phyloP scores from a whole-genome alignment of 2,113 vertebrate species.

The Hypocryptadius cinnamomeus region DNA sequence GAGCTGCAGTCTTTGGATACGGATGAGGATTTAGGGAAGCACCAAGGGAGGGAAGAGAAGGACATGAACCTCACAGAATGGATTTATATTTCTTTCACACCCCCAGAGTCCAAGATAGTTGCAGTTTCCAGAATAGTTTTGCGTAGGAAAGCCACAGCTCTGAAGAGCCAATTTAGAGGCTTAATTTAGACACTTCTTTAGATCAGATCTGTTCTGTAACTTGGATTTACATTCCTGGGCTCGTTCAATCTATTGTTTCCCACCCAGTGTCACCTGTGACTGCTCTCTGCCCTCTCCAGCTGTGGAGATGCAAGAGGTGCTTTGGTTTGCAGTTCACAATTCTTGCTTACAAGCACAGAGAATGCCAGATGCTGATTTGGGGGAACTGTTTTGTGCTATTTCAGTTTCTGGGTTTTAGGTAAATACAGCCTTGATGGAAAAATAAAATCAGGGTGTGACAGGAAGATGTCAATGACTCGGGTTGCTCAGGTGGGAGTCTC shows the following conservation, averaged over 20 bases:
- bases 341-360: not conserved
- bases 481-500: not conserved
- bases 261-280: not conserved
- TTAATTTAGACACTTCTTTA: conserved; percentile 21
- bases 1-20: not conserved
- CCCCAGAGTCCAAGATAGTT: conserved; percentile 53
- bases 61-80: not conserved
- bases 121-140: conserved; percentile 36
- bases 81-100: not conserved
- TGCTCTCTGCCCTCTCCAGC: not conserved
- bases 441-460: not conserved
- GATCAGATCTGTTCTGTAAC: not conserved
- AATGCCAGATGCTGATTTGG: not conserved
- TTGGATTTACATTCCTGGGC: not conserved
- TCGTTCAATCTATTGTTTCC: not conserved
- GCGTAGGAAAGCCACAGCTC: conserved; percentile 35
- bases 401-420: not conserved
- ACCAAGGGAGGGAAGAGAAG: conserved; percentile 5
- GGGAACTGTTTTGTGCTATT: not conserved
- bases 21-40: not conserved
- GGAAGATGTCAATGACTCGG: not conserved
- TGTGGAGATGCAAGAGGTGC: not conserved
- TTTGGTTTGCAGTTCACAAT: not conserved
- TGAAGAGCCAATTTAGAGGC: not conserved
- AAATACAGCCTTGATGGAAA: not conserved